Evolutionary conservation across 2,113 vertebrate genomes (phyloP), one percentile per base, ranked within the genome.

Genomic region (Regulus satrapa): DNA sequence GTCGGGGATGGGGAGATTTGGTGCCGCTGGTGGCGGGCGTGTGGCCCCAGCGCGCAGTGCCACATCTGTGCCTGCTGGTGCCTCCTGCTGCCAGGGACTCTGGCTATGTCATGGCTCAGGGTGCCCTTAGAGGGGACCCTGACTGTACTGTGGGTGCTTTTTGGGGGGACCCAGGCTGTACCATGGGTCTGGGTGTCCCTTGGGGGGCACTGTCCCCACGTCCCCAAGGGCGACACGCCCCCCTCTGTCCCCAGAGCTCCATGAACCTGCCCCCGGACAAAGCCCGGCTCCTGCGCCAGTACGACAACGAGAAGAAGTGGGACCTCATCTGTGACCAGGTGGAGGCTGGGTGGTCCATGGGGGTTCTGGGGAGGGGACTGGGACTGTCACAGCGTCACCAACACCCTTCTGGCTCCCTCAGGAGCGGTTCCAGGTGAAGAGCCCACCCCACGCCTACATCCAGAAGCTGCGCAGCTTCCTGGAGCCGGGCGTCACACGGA

Each of bases 261-360:
- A 99, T 99, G 99, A 99, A 99, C 96, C 97, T 99, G 49, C 99
- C 99, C 72, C 99, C 99, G 0, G 99, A 99, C 98, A 99, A 99
- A 97, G 99, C 99, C 29, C 98, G 99, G 59, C 99, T 99, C 31
- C 98, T 99, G 79, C 96, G 99, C 14, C 99, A 99, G 94, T 99
- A 99, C 2, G 99, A 99, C 98, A 99, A 99, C 1, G 99, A 99
- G 97, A 99, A 99, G 97, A 99, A 99, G 92, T 99, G 99, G 99
- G 99, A 99, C 95, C 98, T 99, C 77, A 99, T 99, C 95, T 99
- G 99, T 58, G 99, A 99, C 97, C 99, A 99, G 99, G 99, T 97
- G 20, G 34, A 38, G n/a, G n/a, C 36, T 32, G 29, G 6, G 31
- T 45, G 67, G 34, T 5, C 32, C n/a, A 0, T 4, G 38, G 16